These are phyloP conservation scores for Pitta sordida DNA, from an alignment of 2,113 vertebrate species.

Conservation along the genomic window DNA sequence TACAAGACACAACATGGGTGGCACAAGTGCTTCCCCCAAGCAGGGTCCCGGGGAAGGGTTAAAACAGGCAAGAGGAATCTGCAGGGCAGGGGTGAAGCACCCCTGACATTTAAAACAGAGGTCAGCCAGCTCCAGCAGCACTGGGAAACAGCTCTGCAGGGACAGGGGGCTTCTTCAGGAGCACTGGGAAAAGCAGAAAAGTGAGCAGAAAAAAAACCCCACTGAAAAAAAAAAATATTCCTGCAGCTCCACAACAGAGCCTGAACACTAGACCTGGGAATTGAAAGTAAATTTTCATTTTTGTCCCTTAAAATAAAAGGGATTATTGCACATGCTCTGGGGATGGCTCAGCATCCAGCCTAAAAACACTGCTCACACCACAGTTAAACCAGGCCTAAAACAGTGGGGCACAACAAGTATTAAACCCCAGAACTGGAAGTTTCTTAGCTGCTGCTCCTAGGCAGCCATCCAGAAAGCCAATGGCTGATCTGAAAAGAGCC, in stretches of 20 bases:
- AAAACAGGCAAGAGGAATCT: conserved; percentile 24
- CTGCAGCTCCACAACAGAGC: not conserved
- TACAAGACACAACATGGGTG: accelerated
- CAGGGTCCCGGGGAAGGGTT: not conserved
- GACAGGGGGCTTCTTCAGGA: not conserved
- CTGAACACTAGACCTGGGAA: accelerated
- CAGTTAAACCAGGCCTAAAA: not conserved
- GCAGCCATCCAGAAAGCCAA: not conserved
- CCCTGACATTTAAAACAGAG: conserved; percentile 74
- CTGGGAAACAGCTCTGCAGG: not conserved
- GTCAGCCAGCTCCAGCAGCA: conserved; percentile 59
- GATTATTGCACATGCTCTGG: not conserved
- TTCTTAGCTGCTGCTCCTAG: not conserved
- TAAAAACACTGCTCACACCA: not conserved
- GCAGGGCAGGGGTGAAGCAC: conserved; percentile 2
- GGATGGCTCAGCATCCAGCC: not conserved
- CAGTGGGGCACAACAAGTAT: not conserved
- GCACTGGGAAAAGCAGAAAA: not conserved
- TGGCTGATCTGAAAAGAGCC: not conserved
- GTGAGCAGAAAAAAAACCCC: accelerated
- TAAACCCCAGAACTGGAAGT: not conserved
- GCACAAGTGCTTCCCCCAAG: not conserved
- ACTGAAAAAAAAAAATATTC: not conserved
- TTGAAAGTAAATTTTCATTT: not conserved
- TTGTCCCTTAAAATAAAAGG: not conserved